Conservation (phyloP, 37 sponge, comb jelly and placozoan species). For the Ianthella basta region DNA sequence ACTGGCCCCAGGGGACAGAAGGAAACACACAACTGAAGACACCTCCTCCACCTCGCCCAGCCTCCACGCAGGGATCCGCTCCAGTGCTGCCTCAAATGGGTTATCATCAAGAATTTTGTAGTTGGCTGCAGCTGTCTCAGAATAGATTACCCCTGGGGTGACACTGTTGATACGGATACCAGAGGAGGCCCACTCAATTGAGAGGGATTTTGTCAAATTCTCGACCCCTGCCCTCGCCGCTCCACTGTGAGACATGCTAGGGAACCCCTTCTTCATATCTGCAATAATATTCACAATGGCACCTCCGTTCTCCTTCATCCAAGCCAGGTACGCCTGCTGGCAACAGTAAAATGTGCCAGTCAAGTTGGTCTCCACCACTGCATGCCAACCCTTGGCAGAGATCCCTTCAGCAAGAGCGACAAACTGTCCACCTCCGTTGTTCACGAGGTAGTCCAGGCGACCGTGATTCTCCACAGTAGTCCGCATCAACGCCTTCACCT, state of each 20-base stretch:
- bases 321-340: constrained; percentile 79
- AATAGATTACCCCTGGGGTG: constrained; percentile 72
- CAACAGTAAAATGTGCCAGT: constrained; percentile 93
- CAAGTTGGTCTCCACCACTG: constrained; percentile 94
- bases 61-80: constrained; percentile 77
- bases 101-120: constrained; percentile 27
- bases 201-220: constrained; percentile 84
- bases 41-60: constrained; percentile 91
- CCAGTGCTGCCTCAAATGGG: constrained; percentile 40
- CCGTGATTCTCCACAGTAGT: constrained; percentile 70
- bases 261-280: constrained; percentile 82
- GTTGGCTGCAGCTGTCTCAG: constrained; percentile 84
- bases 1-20: constrained; percentile 83
- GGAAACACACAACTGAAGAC: constrained; percentile 81
- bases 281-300: constrained; percentile 94
- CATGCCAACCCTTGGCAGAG: constrained; percentile 93
- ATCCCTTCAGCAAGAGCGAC: constrained; percentile 68
- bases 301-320: constrained; percentile 94
- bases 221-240: constrained; percentile 96
- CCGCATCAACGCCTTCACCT: constrained; percentile 80
- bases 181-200: constrained; percentile 89
- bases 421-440: constrained; percentile 98
- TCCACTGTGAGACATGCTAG: constrained; percentile 84
- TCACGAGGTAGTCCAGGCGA: constrained; percentile 86
- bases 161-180: constrained; percentile 78